A percentile compares a stretch with the other conserved stretches of the same genome.
Conservation (phyloP, 2,113 vertebrate species). For the Ictalurus punctatus region DNA sequence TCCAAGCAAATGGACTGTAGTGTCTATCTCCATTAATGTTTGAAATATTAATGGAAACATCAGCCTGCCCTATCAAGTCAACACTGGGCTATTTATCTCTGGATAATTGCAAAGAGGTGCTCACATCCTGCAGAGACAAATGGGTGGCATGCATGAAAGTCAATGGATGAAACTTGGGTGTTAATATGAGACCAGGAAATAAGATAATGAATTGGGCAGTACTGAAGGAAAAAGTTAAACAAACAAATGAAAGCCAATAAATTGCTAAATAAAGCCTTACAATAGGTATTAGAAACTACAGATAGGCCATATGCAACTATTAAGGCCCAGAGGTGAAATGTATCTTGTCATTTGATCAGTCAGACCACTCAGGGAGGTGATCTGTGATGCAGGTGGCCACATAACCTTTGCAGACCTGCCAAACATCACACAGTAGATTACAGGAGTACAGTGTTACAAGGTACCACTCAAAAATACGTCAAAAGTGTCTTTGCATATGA, state of each 20-base stretch:
- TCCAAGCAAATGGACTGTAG: constrained; percentile 30
- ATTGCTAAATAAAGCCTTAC: neutral
- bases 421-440: neutral
- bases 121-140: neutral
- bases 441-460: neutral
- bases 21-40: constrained; percentile 40
- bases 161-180: neutral
- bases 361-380: neutral
- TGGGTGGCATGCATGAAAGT: neutral
- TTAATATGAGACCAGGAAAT: neutral
- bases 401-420: neutral
- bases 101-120: constrained; percentile 4
- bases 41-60: constrained; percentile 48
- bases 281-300: neutral
- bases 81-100: constrained; percentile 24
- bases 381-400: neutral
- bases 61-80: constrained; percentile 34
- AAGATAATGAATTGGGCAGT: neutral
- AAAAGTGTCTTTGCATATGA: neutral
- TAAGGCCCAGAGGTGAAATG: neutral
- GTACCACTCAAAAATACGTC: neutral
- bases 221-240: neutral
- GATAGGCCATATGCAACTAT: too few species aligned
- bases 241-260: neutral
- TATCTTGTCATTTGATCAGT: neutral